These are phyloP conservation scores for Andrena hattorfiana DNA, from an alignment of 2,888 invertebrate species.

Conservation along the genomic window DNA sequence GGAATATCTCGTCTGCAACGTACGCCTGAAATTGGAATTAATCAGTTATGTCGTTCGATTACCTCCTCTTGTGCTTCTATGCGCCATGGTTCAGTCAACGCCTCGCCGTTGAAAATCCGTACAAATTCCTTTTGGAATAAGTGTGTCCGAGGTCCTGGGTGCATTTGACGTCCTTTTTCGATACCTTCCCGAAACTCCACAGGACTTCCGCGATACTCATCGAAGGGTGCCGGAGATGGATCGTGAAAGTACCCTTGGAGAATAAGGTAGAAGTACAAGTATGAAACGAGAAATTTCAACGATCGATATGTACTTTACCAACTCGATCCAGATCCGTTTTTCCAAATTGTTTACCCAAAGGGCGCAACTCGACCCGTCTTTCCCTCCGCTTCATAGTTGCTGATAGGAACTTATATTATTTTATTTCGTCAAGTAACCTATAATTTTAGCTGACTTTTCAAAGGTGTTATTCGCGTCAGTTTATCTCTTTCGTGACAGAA, in stretches of 20 bases:
- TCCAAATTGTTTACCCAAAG: slow-evolving; percentile 64
- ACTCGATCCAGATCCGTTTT: slow-evolving; percentile 77
- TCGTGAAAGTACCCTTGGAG: slow-evolving; percentile 77
- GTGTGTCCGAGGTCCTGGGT: slow-evolving; percentile 69
- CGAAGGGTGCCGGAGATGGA: slow-evolving; percentile 71
- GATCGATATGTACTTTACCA: slow-evolving; percentile 69
- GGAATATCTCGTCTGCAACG: too few species aligned
- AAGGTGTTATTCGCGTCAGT: neutral
- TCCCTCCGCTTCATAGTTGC: slow-evolving; percentile 10
- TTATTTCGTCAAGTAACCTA: slow-evolving; percentile 39
- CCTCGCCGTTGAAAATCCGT: slow-evolving; percentile 85
- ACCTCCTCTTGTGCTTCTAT: slow-evolving; percentile 46
- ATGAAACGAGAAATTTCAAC: slow-evolving; percentile 5
- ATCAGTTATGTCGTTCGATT: slow-evolving; percentile 22
- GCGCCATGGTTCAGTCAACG: slow-evolving; percentile 65
- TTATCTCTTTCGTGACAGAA: neutral
- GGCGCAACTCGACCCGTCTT: neutral
- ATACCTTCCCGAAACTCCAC: slow-evolving; percentile 59
- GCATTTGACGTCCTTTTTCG: slow-evolving; percentile 70
- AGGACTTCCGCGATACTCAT: slow-evolving; percentile 46
- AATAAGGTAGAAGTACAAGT: neutral
- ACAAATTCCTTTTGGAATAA: slow-evolving; percentile 85
- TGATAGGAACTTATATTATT: neutral
- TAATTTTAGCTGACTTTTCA: slow-evolving; percentile 10
- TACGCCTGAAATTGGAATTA: neutral